phyloP scores from a whole-genome alignment of 2,113 vertebrate genomes.

The Zosterops borbonicus region DNA sequence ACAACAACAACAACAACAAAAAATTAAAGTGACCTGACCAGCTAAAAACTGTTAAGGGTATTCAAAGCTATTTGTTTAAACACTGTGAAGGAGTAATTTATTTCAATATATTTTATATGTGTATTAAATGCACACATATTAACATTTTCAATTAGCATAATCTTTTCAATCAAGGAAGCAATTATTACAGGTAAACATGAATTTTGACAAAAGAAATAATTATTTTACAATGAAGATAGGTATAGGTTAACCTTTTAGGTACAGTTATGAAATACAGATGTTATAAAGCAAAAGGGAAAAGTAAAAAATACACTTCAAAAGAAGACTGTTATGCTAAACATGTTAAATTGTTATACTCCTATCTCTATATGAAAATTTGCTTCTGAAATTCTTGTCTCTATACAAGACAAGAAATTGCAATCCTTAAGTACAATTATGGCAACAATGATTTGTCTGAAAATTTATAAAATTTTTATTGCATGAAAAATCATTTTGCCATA shows the following conservation, averaged over 20 bases:
- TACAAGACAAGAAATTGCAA: background rate
- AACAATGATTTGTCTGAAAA: constrained; percentile 2
- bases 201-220: background rate
- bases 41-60: background rate
- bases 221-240: background rate
- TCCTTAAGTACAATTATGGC: background rate
- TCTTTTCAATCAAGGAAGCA: background rate
- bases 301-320: background rate
- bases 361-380: background rate
- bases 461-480: background rate
- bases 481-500: constrained; percentile 3
- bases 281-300: background rate
- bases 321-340: background rate
- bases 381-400: background rate
- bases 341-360: background rate
- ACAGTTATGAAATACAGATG: background rate
- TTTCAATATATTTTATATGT: background rate
- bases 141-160: background rate
- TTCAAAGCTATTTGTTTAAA: background rate
- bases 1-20: too few species aligned
- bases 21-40: background rate
- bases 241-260: background rate
- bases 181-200: background rate
- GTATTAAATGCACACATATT: background rate
- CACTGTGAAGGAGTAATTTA: background rate